phyloP scores from a whole-genome alignment of 2,113 vertebrate genomes.

The Stictonetta naevosa region DNA sequence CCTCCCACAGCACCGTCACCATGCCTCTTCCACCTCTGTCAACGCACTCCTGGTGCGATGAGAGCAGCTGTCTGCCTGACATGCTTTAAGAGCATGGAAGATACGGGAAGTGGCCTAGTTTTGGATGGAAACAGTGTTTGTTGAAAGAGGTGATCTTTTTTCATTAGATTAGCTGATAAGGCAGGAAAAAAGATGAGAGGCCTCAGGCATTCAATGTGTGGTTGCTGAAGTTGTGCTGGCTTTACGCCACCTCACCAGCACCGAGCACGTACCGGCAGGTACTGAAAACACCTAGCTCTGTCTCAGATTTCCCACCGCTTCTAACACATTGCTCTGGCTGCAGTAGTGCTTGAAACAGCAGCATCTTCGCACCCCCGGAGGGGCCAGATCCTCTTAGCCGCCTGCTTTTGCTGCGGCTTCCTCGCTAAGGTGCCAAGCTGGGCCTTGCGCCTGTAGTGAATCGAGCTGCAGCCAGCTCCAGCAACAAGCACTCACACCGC shows the following conservation, averaged over 20 bases:
- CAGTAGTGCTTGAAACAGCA: too few species aligned
- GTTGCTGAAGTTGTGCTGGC: neutral
- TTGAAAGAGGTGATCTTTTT: neutral
- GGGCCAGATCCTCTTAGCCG: accelerated
- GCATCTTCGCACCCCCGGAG: neutral
- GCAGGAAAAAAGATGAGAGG: neutral
- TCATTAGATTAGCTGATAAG: neutral
- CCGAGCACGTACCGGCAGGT: accelerated
- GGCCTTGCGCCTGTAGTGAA: too few species aligned
- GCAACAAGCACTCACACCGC: accelerated
- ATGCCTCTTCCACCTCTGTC: neutral
- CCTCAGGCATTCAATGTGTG: neutral
- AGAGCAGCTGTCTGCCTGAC: neutral
- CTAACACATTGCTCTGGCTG: accelerated
- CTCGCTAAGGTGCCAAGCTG: neutral
- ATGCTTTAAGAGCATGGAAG: neutral
- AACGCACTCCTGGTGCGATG: accelerated
- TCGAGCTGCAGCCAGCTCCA: neutral
- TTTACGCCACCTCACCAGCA: neutral
- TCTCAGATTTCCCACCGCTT: neutral
- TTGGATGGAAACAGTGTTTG: neutral
- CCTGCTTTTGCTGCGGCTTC: accelerated
- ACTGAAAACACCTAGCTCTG: neutral
- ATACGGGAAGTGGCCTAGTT: neutral
- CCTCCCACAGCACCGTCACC: neutral